Conservation (phyloP, 2,888 invertebrate genomes). For the Xylota sylvarum region DNA sequence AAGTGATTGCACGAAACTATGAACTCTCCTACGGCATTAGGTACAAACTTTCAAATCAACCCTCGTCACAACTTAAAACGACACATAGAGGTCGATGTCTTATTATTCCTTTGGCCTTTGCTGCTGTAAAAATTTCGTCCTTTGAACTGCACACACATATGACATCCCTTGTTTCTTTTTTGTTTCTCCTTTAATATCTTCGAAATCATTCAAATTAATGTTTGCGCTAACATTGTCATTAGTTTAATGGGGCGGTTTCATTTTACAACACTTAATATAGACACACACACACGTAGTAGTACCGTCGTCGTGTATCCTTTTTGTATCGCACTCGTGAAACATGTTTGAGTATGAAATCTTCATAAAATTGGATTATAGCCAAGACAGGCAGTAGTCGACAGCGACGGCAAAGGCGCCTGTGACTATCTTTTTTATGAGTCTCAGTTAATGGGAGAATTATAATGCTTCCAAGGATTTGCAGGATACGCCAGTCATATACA, state of each 20-base stretch:
- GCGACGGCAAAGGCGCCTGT: neutral
- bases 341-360: constrained; percentile 29
- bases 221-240: constrained; percentile 70
- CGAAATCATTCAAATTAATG: constrained; percentile 69
- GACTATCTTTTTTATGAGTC: constrained; percentile 12
- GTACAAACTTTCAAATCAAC: constrained; percentile 22
- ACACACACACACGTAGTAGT: constrained; percentile 4
- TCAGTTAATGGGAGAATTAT: constrained; percentile 44
- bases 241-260: constrained; percentile 65
- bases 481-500: constrained; percentile 1
- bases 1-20: constrained; percentile 57
- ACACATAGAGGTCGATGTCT: constrained; percentile 7
- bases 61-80: constrained; percentile 40
- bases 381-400: neutral
- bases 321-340: constrained; percentile 20
- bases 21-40: constrained; percentile 21
- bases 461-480: constrained; percentile 29
- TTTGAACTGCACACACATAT: neutral
- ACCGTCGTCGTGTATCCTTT: constrained; percentile 16
- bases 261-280: constrained; percentile 51
- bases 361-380: constrained; percentile 53
- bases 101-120: constrained; percentile 42
- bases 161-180: neutral
- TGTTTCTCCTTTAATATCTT: constrained; percentile 25
- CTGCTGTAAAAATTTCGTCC: constrained; percentile 37